Conservation (phyloP, 1,140 invertebrate species). For the Bombus consobrinus region DNA sequence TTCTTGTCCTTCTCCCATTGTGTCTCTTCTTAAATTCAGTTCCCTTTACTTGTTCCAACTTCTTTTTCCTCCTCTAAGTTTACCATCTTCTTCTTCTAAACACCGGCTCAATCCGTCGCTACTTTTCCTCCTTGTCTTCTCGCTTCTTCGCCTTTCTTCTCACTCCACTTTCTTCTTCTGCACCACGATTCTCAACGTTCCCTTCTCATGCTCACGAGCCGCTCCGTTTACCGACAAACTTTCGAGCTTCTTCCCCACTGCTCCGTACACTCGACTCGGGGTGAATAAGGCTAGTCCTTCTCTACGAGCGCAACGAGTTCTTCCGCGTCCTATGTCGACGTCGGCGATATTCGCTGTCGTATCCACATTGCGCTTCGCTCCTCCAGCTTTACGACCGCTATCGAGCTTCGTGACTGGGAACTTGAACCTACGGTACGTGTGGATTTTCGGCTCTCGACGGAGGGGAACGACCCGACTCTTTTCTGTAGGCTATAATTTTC, state of each 20-base stretch:
- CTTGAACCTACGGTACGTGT: conserved; percentile 44
- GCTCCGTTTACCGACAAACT: conserved; percentile 58
- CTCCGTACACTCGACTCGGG: conserved; percentile 20
- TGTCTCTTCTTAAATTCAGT: background rate
- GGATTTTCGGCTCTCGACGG: conserved; percentile 58
- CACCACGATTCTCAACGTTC: background rate
- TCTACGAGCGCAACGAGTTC: conserved; percentile 23
- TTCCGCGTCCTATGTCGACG: conserved; percentile 51
- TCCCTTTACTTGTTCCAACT: background rate
- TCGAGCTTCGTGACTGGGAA: conserved; percentile 66
- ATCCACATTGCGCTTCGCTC: conserved; percentile 52
- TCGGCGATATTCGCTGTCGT: conserved; percentile 65
- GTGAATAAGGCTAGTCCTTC: conserved; percentile 11
- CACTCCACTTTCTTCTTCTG: background rate
- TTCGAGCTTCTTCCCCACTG: conserved; percentile 37
- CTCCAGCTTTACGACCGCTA: conserved; percentile 59
- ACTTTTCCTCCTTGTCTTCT: background rate
- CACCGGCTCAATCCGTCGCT: too few species aligned
- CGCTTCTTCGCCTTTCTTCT: background rate
- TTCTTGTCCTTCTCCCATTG: background rate
- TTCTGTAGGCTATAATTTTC: conserved; percentile 47
- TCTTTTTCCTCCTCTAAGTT: background rate
- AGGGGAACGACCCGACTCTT: conserved; percentile 45
- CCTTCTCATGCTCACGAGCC: conserved; percentile 38
- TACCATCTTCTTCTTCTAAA: background rate